Conservation (phyloP, 2,888 invertebrate genomes). For the Lasioglossum figueresi region DNA sequence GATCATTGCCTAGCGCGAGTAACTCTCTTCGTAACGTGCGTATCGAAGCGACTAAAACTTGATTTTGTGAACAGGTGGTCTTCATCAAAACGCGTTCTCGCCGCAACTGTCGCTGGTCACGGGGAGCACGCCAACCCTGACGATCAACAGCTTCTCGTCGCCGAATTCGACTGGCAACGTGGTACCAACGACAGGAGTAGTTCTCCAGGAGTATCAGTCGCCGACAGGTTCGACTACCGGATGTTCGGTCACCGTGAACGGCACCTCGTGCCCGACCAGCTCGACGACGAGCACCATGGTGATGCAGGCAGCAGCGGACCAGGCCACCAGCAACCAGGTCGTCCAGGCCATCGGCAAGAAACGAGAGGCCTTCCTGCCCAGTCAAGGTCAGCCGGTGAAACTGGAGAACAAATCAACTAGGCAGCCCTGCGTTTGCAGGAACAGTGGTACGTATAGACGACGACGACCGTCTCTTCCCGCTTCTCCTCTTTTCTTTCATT, state of each 20-base stretch:
- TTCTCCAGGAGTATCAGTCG: slow-evolving; percentile 84
- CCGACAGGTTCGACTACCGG: slow-evolving; percentile 84
- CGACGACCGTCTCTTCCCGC: not conserved
- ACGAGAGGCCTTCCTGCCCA: slow-evolving; percentile 79
- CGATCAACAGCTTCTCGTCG: slow-evolving; percentile 80
- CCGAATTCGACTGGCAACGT: slow-evolving; percentile 76
- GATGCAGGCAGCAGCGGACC: slow-evolving; percentile 73
- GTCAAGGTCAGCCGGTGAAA: slow-evolving; percentile 81
- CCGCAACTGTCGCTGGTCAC: slow-evolving; percentile 80
- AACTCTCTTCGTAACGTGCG: not conserved
- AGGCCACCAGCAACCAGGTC: slow-evolving; percentile 70
- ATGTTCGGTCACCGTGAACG: slow-evolving; percentile 83
- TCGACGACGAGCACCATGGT: slow-evolving; percentile 74
- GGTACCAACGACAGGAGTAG: slow-evolving; percentile 78
- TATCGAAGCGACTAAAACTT: not conserved
- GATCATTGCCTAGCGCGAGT: not conserved
- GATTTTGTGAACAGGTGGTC: slow-evolving; percentile 71
- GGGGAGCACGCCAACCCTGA: slow-evolving; percentile 77
- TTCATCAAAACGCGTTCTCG: slow-evolving; percentile 80
- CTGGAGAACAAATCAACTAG: slow-evolving; percentile 79
- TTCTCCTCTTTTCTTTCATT: not conserved
- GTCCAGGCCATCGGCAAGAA: slow-evolving; percentile 76
- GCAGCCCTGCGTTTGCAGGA: slow-evolving; percentile 80
- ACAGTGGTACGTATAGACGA: slow-evolving; percentile 72
- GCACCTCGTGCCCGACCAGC: slow-evolving; percentile 76